Percentiles rank a stretch among this genome's conserved stretches.
Conservation (phyloP, 2,113 vertebrate species). For the Orycteropus afer region DNA sequence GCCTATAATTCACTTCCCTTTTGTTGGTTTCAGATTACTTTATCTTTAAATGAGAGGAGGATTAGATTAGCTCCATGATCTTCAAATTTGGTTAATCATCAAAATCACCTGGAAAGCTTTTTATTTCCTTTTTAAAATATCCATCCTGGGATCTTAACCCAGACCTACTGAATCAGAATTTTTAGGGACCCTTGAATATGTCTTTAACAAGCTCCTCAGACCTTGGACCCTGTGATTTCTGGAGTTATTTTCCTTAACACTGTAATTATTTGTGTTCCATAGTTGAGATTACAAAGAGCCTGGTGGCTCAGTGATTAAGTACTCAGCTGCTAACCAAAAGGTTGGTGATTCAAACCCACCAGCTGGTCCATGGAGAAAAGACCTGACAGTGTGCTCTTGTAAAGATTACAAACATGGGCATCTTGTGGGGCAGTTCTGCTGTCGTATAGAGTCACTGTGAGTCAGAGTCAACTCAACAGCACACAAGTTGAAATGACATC, state of each 20-base stretch:
- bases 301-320: no score
- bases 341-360: background rate
- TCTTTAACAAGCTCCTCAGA: background rate
- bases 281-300: background rate
- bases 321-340: background rate
- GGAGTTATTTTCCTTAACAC: slow-evolving; percentile 1
- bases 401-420: background rate
- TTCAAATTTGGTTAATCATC: slow-evolving; percentile 2
- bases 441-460: background rate
- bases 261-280: background rate
- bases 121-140: background rate
- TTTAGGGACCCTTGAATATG: background rate
- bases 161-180: background rate
- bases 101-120: background rate
- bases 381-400: background rate
- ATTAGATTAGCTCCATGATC: background rate
- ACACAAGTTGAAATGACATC: background rate
- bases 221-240: background rate
- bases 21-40: background rate
- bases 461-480: background rate
- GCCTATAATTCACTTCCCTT: slow-evolving; percentile 14
- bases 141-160: background rate
- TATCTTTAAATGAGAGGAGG: slow-evolving; percentile 27
- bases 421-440: background rate
- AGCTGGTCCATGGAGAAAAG: background rate